Base-by-base conservation (phyloP, 2,888 invertebrate genomes). In the Noctua janthina region DNA sequence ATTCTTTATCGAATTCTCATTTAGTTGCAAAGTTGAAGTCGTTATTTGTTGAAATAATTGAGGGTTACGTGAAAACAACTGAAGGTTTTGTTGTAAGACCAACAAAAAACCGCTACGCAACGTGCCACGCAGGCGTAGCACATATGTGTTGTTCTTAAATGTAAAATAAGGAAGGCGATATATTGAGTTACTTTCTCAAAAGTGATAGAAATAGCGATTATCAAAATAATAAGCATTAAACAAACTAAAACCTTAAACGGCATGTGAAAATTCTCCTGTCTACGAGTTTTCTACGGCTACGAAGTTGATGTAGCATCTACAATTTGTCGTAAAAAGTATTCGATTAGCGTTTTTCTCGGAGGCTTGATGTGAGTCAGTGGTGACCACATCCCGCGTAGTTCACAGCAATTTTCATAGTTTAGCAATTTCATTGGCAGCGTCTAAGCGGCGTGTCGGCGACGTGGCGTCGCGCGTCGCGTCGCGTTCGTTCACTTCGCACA, bases 401-500 rank as follows among this genome's bases (percentile, higher is more conserved):
- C 67, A 39, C 70, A 76, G 78, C 66, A 84, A 88, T 84, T 88
- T 87, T 88, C 78, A 87, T 85, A 84, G 86, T 89, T 91, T 87
- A 89, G 87, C 85, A 78, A 88, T 89, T 85, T 86, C 83, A 90
- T 87, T 89, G 84, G 87, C 87, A 89, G 82, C 83, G 82, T 83
- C 68, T 85, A 87, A 85, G 88, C 83, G 79, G 85, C 88, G 85
- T 86, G 85, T 80, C 86, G 87, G 87, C 88, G 89, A 88, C 88
- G 89, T 85, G 81, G 84, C 79, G 87, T 69, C 85, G 87, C 87
- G 87, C 81, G 86, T 69, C 85, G 87, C 87, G 87, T 86, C 89
- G 93, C 95, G 96, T 96, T 96, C 96, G 96, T 96, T 96, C 96
- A 96, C 96, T 94, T 93, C 91, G 92, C 91, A 87, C 89, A 92